Conservation (phyloP, 1,140 invertebrate genomes). For the Triops longicaudatus region DNA sequence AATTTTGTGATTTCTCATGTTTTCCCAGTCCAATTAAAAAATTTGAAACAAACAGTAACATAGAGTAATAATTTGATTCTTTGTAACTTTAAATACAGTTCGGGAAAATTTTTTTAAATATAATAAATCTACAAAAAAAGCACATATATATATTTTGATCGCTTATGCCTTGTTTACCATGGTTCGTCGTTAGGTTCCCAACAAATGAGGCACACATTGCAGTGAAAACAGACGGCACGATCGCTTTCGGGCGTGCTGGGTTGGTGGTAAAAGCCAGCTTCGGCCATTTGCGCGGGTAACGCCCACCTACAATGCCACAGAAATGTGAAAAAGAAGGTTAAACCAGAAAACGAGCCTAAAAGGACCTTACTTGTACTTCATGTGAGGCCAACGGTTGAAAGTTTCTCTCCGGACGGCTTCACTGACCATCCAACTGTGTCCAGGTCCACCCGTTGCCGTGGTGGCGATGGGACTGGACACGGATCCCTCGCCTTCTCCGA, state of each 20-base stretch:
- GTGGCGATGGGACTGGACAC: constrained; percentile 31
- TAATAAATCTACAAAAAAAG: no score
- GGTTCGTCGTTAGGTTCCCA: constrained; percentile 95
- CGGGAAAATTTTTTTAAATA: no score
- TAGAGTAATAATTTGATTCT: no score
- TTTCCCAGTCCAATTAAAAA: no score
- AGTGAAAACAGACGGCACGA: constrained; percentile 89
- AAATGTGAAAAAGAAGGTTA: constrained; percentile 15
- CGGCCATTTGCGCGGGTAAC: constrained; percentile 86
- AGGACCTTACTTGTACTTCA: constrained; percentile 82
- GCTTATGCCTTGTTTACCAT: constrained; percentile 42
- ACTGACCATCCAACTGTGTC: constrained; percentile 65
- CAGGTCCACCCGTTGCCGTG: constrained; percentile 35
- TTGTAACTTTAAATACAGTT: no score
- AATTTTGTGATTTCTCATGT: no score
- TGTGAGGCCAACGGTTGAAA: constrained; percentile 88
- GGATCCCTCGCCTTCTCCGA: constrained; percentile 33
- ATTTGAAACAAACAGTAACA: no score
- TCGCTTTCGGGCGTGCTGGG: constrained; percentile 81
- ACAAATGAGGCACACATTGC: constrained; percentile 82
- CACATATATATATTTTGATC: no score
- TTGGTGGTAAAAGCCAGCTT: constrained; percentile 91
- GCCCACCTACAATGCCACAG: constrained; percentile 62
- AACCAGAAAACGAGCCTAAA: constrained; percentile 13
- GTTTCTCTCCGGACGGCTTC: constrained; percentile 80